These are phyloP conservation scores for Shinisaurus crocodilurus DNA, from an alignment of 2,113 vertebrate genomes.

Conservation along the genomic window DNA sequence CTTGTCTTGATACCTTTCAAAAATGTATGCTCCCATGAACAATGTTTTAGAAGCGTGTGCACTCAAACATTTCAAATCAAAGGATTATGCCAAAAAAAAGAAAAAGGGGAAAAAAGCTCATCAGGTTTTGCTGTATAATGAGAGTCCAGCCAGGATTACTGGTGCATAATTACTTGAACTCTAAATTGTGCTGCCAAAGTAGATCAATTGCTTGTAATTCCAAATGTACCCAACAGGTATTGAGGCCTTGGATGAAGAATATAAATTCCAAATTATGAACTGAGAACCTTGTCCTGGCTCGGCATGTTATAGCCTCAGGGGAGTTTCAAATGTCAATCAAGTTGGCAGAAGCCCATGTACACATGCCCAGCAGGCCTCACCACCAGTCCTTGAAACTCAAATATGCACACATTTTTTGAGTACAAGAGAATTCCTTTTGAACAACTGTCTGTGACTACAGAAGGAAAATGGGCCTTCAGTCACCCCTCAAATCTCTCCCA, in stretches of 20 bases:
- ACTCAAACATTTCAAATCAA: slow-evolving; percentile 39
- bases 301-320: background rate
- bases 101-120: background rate
- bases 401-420: background rate
- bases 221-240: slow-evolving; percentile 29
- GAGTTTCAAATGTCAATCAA: slow-evolving; percentile 24
- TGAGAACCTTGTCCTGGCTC: slow-evolving; percentile 15
- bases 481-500: background rate
- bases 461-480: background rate
- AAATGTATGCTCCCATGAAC: background rate
- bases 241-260: slow-evolving; percentile 29
- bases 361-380: background rate
- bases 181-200: slow-evolving; percentile 14
- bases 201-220: slow-evolving; percentile 43
- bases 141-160: slow-evolving; percentile 21
- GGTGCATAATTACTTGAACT: background rate
- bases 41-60: slow-evolving; percentile 7
- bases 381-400: background rate
- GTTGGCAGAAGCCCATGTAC: slow-evolving; percentile 8
- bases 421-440: background rate
- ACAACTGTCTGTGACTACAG: background rate
- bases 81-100: slow-evolving; percentile 14
- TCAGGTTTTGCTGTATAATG: background rate
- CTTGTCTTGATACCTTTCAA: slow-evolving; percentile 11
- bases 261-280: slow-evolving; percentile 36